Percentiles rank a stretch among this genome's conserved stretches.
phyloP scores from a whole-genome alignment of 2,113 vertebrate genomes.

The Falco punctatus region DNA sequence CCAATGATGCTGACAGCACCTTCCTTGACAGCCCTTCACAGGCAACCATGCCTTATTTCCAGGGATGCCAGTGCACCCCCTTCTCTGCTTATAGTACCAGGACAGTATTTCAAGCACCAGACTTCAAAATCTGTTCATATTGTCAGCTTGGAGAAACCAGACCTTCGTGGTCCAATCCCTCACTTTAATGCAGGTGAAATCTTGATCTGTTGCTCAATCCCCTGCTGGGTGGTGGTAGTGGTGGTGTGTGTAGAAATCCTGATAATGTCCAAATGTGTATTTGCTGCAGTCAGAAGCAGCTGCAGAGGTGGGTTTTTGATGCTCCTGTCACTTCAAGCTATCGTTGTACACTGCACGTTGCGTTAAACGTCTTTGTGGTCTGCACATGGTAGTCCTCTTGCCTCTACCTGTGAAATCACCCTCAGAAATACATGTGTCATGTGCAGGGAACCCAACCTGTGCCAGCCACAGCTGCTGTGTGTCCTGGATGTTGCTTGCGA shows the following conservation, averaged over 20 bases:
- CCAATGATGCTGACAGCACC: not conserved
- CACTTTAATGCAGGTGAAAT: not conserved
- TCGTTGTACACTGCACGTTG: not conserved
- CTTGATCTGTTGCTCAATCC: not conserved
- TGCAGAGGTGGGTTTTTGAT: not conserved
- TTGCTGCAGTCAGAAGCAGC: not conserved
- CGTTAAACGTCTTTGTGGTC: not conserved
- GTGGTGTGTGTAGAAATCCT: not conserved
- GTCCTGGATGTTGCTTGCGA: not conserved
- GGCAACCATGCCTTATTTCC: not conserved
- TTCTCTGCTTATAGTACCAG: not conserved
- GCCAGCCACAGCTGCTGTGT: not conserved
- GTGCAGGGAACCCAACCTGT: not conserved
- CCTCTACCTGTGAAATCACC: not conserved
- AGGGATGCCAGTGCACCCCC: not conserved
- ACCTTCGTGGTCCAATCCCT: not conserved
- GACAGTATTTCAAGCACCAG: rapidly evolving
- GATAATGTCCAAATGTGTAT: not conserved
- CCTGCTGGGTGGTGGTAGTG: not conserved
- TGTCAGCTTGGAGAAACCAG: not conserved
- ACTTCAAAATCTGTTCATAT: not conserved
- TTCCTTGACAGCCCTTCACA: not conserved
- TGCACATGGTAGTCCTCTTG: not conserved
- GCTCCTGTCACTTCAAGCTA: not conserved
- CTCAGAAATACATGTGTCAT: not conserved